phyloP scores from a whole-genome alignment of 92 coral and sea anemone species.

The Epizoanthus illoricatus region DNA sequence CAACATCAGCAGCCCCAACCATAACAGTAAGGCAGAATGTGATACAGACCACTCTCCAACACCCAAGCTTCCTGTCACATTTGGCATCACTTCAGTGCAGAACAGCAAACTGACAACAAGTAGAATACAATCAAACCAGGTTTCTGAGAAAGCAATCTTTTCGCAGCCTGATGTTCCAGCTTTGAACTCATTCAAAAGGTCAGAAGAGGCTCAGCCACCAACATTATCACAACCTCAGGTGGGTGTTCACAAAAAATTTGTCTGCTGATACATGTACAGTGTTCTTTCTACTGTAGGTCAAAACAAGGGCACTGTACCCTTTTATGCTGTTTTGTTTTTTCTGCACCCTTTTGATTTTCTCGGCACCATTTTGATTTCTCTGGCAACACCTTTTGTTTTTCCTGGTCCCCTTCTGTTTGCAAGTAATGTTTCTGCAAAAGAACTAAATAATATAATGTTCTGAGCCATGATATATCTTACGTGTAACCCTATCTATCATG shows the following conservation, averaged over 20 bases:
- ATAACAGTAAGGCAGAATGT: neutral
- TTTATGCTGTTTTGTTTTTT: too few relatives aligned
- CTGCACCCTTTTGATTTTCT: too few relatives aligned
- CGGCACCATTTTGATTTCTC: neutral
- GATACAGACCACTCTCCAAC: constrained; percentile 14
- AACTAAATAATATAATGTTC: too few relatives aligned
- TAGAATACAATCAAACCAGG: neutral
- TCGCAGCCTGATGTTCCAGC: constrained; percentile 7
- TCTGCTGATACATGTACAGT: neutral
- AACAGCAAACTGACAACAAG: constrained; percentile 7
- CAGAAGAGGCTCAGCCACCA: neutral
- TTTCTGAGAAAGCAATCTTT: neutral
- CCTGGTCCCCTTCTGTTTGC: too few relatives aligned
- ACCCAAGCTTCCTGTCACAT: neutral
- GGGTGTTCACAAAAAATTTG: too few relatives aligned
- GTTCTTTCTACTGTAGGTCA: too few relatives aligned
- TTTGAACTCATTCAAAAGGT: constrained; percentile 7
- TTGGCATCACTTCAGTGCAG: neutral
- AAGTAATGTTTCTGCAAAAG: neutral
- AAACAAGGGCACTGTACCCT: too few relatives aligned
- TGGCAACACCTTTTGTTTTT: too few relatives aligned
- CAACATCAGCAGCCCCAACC: constrained; percentile 1
- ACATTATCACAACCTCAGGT: constrained; percentile 20
- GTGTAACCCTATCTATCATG: too few relatives aligned
- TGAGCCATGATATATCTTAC: too few relatives aligned